These are phyloP conservation scores for Eumerus sabulonum DNA, from an alignment of 2,888 invertebrate species.

Conservation along the genomic window DNA sequence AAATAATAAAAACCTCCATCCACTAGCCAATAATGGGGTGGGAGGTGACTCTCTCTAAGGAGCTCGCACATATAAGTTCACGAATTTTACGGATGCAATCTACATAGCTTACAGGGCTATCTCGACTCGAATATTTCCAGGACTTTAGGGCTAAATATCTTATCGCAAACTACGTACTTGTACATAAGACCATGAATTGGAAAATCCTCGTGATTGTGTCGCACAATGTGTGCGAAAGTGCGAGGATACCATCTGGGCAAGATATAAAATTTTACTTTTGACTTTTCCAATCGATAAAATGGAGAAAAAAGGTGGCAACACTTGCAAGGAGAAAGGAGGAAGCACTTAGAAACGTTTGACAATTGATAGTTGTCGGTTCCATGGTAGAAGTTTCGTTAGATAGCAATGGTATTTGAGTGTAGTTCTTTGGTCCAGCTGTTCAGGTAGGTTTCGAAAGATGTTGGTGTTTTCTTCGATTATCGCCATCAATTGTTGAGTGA, in stretches of 20 bases:
- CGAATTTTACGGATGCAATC: constrained; percentile 27
- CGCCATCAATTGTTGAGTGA: constrained; percentile 14
- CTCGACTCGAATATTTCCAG: constrained; percentile 22
- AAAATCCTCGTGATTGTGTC: constrained; percentile 26
- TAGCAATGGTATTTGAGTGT: constrained; percentile 6
- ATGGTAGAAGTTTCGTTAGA: background rate
- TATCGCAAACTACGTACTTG: background rate
- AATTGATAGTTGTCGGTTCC: constrained; percentile 15
- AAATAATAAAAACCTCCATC: constrained; percentile 12
- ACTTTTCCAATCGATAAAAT: constrained; percentile 28
- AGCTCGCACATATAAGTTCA: constrained; percentile 7
- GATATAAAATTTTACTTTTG: constrained; percentile 38
- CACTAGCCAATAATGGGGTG: too few relatives aligned
- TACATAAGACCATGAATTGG: background rate
- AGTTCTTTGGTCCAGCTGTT: constrained; percentile 21
- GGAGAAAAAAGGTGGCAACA: background rate
- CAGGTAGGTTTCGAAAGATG: background rate
- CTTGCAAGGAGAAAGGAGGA: background rate
- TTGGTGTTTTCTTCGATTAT: constrained; percentile 4
- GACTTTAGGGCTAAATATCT: constrained; percentile 19
- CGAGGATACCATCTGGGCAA: constrained; percentile 28
- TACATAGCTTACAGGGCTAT: constrained; percentile 23
- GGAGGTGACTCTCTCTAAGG: too few relatives aligned
- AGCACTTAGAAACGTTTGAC: constrained; percentile 13
- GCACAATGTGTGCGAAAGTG: constrained; percentile 30